Base-by-base conservation (phyloP, 2,797 vertebrate species). In the Prunella strophiata region DNA sequence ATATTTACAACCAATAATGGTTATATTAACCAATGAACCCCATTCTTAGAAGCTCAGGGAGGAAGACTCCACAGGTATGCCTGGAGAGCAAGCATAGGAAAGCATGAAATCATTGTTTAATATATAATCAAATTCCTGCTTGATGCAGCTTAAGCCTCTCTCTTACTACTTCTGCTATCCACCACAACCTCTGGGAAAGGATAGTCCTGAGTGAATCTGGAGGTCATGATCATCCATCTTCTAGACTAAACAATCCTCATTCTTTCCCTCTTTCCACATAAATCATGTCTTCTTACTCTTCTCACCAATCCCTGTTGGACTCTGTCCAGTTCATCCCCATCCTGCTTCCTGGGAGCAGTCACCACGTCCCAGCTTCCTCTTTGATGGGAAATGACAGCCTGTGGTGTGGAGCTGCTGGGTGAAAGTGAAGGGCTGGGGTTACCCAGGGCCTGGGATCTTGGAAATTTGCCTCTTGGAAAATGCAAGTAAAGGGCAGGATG, bases 161-260 rank as follows among this genome's bases (percentile, higher is more conserved):
- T 34, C 10, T 78, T 32, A 59, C 30, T 20, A 6, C 22, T 78
- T 65, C 65, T 13, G 3, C 47, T 32, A 6, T 47, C 52, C 42
- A 26, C 58, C 43, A 40, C n/a, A 63, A 45, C 18, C 16, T 19
- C 66, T 84, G 66, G 52, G 80, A 32, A 89, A 72, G 59, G 59
- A 54, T 78, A 7, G 34, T 66, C 66, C 80, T 48, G 52, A 27
- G 32, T 8, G 58, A 78, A 68, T 65, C 32, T 87, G 52, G 82
- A 85, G 54, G 71, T 76, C 78, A 23, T 16, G 40, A 62, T 76
- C 55, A 51, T 67, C 65, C 7, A 2, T 91, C 74, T 91, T 87
- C 81, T 40, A 94, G 91, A 94, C 87, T 79, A 94, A 95, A 94
- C 73, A 91, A 75, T n/a, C 13, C 38, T 87, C 45, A 45, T 85